Evolutionary conservation across 2,888 invertebrate genomes (phyloP).

Genomic region (Eupithecia subumbrata): DNA sequence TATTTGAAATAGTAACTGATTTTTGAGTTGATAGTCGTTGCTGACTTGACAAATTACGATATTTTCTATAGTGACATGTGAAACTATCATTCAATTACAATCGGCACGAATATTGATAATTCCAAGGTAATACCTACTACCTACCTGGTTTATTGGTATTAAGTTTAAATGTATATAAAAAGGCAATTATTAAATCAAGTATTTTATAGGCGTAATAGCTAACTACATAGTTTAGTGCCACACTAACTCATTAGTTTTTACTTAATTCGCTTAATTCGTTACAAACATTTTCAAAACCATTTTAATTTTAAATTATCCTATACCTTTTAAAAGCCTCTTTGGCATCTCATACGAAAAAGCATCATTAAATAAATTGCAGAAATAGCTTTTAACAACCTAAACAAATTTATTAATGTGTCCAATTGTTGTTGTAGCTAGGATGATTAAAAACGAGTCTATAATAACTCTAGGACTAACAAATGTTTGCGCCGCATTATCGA

Average conservation of each 20-base stretch:
- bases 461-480: slow-evolving; percentile 44
- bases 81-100: slow-evolving; percentile 11
- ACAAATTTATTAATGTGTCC: slow-evolving; percentile 14
- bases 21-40: slow-evolving; percentile 1
- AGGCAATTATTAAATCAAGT: too few species aligned
- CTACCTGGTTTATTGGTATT: too few species aligned
- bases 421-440: slow-evolving; percentile 14
- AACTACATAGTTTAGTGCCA: not conserved
- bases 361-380: slow-evolving; percentile 10
- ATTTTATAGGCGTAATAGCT: not conserved
- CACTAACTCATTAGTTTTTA: not conserved
- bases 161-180: too few species aligned
- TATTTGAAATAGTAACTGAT: slow-evolving; percentile 16
- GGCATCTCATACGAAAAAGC: not conserved
- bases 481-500: slow-evolving; percentile 58
- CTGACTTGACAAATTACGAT: slow-evolving; percentile 28
- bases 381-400: slow-evolving; percentile 15
- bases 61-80: slow-evolving; percentile 9
- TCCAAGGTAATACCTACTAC: not conserved
- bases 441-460: slow-evolving; percentile 23
- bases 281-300: not conserved
- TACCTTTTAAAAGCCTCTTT: not conserved
- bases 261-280: not conserved
- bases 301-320: not conserved
- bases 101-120: slow-evolving; percentile 3